Evolutionary conservation across 92 coral and sea anemone genomes (phyloP), one percentile per base, ranked within the genome.

Genomic region (Virgularia gustaviana): DNA sequence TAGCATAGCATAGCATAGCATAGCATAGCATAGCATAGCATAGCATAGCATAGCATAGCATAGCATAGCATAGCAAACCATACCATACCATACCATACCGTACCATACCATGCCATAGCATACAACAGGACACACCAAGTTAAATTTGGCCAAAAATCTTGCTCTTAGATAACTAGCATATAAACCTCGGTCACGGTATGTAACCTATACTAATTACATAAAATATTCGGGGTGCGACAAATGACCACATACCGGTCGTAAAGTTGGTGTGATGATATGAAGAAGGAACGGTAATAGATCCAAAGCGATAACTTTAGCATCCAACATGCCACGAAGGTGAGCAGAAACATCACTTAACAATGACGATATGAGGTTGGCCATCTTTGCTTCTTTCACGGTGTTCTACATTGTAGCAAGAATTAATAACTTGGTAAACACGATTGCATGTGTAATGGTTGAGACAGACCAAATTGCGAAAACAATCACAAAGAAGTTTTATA

Each of bases 231-330:
- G n/a, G n/a, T n/a, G n/a, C n/a, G n/a, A 43, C n/a, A 16, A 18
- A 34, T 36, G 12, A 43, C 23, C 36, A 42, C 87, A 64, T 84
- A 92, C 98, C 81, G 98, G 98, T 75, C 98, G 86, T 63, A 89
- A 72, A 13, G 85, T 79, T 3, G 98, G 98, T 0, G 98, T 89
- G 27, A 92, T 83, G 52, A 92, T 79, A 49, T 89, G 94, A 18
- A 92, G 70, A 20, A 92, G 71, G 28, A 71, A 77, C 2, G 98
- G 98, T 35, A 92, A 76, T 18, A 92, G 68, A 36, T 92, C 98
- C 36, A 85, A 78, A 36, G 85, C 78, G 18, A 79, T 81, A 9
- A 80, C 82, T 32, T 94, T 88, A 11, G 73, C 32, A 49, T 83
- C 80, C 32, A 92, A 59, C 20, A 76, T 83, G 36, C 85, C 81